Conservation (phyloP, 2,113 vertebrate species). For the Mohoua ochrocephala region DNA sequence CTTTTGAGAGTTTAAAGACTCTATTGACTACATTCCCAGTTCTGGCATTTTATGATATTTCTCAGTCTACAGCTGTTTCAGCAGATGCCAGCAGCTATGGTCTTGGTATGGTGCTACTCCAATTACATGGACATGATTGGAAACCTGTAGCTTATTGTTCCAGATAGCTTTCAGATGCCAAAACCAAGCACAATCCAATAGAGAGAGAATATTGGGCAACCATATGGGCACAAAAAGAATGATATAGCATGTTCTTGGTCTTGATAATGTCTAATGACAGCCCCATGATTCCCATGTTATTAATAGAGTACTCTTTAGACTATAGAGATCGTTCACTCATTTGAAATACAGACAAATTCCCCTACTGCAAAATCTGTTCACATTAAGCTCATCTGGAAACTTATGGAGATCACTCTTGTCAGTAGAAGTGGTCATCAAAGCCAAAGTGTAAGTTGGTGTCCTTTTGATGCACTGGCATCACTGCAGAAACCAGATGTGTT, state of each 20-base stretch:
- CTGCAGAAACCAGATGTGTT: neutral
- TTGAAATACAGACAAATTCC: neutral
- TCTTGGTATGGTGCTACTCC: constrained; percentile 54
- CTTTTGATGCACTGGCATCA: neutral
- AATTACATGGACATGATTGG: constrained; percentile 57
- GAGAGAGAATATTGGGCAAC: neutral
- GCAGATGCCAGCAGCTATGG: constrained; percentile 60
- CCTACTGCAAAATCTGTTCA: neutral
- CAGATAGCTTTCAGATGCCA: constrained; percentile 45
- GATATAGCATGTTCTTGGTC: neutral
- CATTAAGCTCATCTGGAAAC: neutral
- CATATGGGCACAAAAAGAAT: constrained; percentile 25
- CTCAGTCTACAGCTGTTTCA: constrained; percentile 54
- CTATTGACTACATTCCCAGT: constrained; percentile 1
- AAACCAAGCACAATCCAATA: constrained; percentile 19
- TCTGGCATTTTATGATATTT: constrained; percentile 48
- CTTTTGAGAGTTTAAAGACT: constrained; percentile 43
- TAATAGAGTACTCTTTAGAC: neutral
- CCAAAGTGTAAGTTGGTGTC: neutral
- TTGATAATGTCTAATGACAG: constrained; percentile 2
- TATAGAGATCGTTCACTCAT: neutral
- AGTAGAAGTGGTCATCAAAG: neutral
- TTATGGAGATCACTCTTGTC: neutral
- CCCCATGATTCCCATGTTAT: neutral
- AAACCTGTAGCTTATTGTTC: constrained; percentile 64